Conservation (phyloP, 2,113 vertebrate genomes). For the rat (Rattus norvegicus) region DNA sequence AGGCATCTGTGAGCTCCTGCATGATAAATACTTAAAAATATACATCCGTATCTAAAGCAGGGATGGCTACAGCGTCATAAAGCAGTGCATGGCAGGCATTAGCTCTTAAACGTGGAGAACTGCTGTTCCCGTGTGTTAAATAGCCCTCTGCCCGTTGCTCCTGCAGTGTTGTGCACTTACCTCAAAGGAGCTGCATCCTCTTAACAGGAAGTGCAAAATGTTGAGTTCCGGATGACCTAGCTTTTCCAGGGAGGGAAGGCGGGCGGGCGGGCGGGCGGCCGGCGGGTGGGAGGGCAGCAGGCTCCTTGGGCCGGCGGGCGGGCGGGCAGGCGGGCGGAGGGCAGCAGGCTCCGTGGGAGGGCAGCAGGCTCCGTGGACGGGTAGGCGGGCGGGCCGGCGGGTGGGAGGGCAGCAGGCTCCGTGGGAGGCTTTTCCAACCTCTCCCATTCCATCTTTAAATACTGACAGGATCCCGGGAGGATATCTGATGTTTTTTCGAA, state of each 20-base stretch:
- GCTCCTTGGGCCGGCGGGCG: no score
- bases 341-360: neutral
- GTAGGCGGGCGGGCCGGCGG: no score
- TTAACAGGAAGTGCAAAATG: neutral
- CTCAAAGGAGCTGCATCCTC: neutral
- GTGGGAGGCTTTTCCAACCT: neutral
- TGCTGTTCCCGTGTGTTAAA: neutral
- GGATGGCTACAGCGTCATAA: neutral
- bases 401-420: neutral
- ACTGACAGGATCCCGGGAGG: neutral
- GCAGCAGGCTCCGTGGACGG: no score
- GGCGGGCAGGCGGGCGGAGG: no score
- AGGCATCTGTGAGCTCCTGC: neutral
- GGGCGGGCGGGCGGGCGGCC: fast-evolving
- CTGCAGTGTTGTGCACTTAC: neutral
- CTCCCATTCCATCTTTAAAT: neutral
- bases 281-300: no score
- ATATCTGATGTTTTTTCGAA: neutral
- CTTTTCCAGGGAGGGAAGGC: neutral
- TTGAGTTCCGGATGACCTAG: neutral
- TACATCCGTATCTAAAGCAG: neutral
- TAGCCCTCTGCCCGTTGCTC: neutral
- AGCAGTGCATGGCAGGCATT: neutral
- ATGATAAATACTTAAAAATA: conserved; percentile 47
- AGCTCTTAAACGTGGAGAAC: neutral